Base-by-base conservation (phyloP, 2,113 vertebrate species). In the Egretta garzetta region DNA sequence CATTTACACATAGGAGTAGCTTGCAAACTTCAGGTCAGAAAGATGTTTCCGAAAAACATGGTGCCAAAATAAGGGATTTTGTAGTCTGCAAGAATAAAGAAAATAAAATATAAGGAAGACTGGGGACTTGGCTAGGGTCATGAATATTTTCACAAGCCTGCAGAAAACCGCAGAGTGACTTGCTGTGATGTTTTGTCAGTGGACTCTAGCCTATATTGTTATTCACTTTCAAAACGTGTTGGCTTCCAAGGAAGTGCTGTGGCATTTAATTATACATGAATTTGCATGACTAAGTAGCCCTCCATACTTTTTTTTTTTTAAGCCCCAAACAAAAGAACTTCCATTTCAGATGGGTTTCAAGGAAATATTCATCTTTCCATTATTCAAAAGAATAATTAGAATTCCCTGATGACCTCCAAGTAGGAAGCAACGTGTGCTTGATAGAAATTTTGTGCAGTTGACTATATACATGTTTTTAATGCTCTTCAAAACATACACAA, bases 61-160 rank as follows among this genome's bases (percentile, higher is more conserved):
- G 39, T 6, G 19, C 49, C 62, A 91, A 68, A 95, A 59, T 10
- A 71, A 50, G 23, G 26, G 19, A 71, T 55, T 86, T 23, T 72
- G 43, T 37, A 60, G n/a, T 41, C 62, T 82, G 22, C 33, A 50
- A 55, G 63, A 79, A 62, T 10, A 70, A 50, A 84, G 60, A 27
- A 85, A 70, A 76, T 59, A 35, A 66, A 72, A 59, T 45, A 30
- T 9, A 82, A 86, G 23, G 47, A 90, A 58, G 23, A 64, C n/a
- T 37, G 66, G 30, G 62, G 52, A 80, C 9, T 19, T 79, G 55
- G 50, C 14, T 28, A 28, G 15, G 8, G 37, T 68, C 71, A 88
- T 32, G 72, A 95, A 77, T 90, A 84, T 63, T 90, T 94, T 72
- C 72, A 88, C 56, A 92, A 85, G 86, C 14, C 56, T 75, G 60